Evolutionary conservation across 92 coral and sea anemone genomes (phyloP).

Genomic region (Galaxea fascicularis): DNA sequence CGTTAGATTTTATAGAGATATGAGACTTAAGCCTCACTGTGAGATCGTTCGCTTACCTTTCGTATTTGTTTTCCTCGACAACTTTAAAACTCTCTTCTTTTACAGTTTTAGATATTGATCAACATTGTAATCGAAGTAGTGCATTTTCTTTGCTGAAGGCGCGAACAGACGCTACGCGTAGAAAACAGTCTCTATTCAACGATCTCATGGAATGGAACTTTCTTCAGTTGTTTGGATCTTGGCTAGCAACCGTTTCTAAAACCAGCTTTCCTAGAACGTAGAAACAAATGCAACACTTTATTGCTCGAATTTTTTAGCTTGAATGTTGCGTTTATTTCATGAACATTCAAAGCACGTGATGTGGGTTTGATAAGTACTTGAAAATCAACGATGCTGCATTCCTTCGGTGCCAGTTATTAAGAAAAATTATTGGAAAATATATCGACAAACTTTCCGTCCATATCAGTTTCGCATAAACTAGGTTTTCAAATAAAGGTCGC

Average conservation of each 20-base stretch:
- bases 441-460: background rate
- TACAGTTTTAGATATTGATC: background rate
- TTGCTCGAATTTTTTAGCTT: background rate
- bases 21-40: background rate
- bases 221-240: background rate
- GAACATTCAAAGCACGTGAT: background rate
- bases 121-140: background rate
- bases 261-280: background rate
- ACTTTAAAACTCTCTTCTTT: background rate
- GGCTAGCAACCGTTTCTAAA: background rate
- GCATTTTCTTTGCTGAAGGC: background rate
- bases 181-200: background rate
- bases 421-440: background rate
- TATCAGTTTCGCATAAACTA: too few species aligned
- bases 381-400: slow-evolving; percentile 32
- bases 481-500: background rate
- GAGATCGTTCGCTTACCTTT: background rate
- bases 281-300: background rate
- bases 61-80: background rate
- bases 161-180: slow-evolving; percentile 19
- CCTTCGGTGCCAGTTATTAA: slow-evolving; percentile 26
- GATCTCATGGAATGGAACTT: background rate
- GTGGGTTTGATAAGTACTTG: background rate
- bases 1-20: background rate
- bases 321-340: background rate